Conservation (phyloP, 2,888 invertebrate genomes). For the Odontomyia ornata region DNA sequence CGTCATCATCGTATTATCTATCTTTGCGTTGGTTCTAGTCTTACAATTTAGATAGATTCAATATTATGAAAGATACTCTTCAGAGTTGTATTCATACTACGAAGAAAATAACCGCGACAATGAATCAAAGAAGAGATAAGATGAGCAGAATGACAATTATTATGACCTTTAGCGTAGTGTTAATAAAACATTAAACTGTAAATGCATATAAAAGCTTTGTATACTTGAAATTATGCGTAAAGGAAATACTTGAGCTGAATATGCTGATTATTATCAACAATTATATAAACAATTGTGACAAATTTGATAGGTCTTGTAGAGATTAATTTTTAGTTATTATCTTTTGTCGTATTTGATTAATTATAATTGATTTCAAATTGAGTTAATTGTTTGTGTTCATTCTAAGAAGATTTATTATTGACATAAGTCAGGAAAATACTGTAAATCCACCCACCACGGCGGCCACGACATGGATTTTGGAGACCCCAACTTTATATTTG, state of each 20-base stretch:
- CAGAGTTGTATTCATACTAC: neutral
- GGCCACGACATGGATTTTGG: no score
- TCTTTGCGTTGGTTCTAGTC: neutral
- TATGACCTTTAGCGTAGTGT: constrained; percentile 18
- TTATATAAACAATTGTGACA: neutral
- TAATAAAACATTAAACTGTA: neutral
- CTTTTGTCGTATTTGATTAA: constrained; percentile 6
- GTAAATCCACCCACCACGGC: no score
- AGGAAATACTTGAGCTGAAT: neutral
- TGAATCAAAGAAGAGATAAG: constrained; percentile 9
- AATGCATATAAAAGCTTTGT: neutral
- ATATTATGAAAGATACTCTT: neutral
- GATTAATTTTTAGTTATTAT: neutral
- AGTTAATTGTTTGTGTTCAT: no score
- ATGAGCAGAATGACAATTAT: constrained; percentile 21
- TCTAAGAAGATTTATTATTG: no score
- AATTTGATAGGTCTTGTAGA: neutral
- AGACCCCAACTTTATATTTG: no score
- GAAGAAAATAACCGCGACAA: neutral
- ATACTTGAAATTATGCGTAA: neutral
- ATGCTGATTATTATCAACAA: neutral
- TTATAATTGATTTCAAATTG: neutral
- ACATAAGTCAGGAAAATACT: no score
- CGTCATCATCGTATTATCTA: neutral
- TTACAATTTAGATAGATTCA: neutral